A percentile compares a stretch with the other conserved stretches of the same genome.
These are phyloP conservation scores for Frankliniella intonsa DNA, from an alignment of 2,888 invertebrate genomes.

Conservation along the genomic window DNA sequence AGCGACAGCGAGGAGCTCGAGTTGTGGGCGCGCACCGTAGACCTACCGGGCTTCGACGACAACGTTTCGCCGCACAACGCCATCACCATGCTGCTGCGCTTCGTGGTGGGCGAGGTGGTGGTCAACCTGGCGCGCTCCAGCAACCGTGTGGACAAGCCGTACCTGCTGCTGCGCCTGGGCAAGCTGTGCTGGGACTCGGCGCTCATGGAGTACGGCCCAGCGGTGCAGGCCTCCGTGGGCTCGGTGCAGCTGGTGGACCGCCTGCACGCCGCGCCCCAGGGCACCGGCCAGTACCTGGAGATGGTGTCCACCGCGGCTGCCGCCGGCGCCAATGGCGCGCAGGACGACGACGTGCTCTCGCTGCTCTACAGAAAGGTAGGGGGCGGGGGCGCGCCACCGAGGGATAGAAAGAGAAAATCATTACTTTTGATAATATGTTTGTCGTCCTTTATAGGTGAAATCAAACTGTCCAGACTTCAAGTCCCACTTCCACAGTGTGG, in stretches of 20 bases:
- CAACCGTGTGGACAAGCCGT: slow-evolving; percentile 64
- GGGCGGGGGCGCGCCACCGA: slow-evolving; percentile 32
- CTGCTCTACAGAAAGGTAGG: slow-evolving; percentile 70
- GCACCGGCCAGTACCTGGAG: slow-evolving; percentile 71
- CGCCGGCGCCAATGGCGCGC: slow-evolving; percentile 43
- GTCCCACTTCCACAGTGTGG: slow-evolving; percentile 72
- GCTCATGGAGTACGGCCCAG: slow-evolving; percentile 72
- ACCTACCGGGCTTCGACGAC: slow-evolving; percentile 77
- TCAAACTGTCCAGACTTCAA: slow-evolving; percentile 79
- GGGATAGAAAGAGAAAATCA: not conserved
- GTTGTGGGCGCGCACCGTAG: slow-evolving; percentile 68
- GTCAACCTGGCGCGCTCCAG: slow-evolving; percentile 61
- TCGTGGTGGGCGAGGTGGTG: slow-evolving; percentile 67
- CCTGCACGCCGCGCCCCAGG: slow-evolving; percentile 58
- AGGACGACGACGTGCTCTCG: slow-evolving; percentile 57
- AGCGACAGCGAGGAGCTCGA: slow-evolving; percentile 66
- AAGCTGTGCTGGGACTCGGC: slow-evolving; percentile 69
- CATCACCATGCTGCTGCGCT: slow-evolving; percentile 63
- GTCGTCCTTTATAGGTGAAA: slow-evolving; percentile 55
- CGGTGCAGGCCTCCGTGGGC: slow-evolving; percentile 65
- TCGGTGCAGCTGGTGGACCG: slow-evolving; percentile 67
- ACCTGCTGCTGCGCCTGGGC: slow-evolving; percentile 66
- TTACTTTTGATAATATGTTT: not conserved
- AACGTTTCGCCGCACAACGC: slow-evolving; percentile 74
- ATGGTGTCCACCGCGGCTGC: slow-evolving; percentile 57